Evolutionary conservation across 2,797 vertebrate genomes (phyloP).

Genomic region (Ctenopoma kingsleyae): DNA sequence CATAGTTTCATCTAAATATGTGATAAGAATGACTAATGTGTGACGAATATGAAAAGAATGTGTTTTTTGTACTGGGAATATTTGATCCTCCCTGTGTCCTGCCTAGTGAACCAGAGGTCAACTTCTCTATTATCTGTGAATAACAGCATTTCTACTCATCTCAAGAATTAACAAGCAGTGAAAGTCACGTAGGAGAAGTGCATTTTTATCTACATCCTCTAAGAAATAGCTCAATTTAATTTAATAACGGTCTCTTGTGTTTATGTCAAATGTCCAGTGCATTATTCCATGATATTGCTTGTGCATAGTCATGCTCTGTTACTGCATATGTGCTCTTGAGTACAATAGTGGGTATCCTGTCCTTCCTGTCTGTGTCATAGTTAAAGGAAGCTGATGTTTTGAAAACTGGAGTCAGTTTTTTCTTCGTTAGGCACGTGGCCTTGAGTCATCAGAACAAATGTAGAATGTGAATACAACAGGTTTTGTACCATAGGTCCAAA

Average conservation of each 20-base stretch:
- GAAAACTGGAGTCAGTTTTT: constrained; percentile 68
- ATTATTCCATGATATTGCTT: constrained; percentile 30
- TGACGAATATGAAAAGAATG: constrained; percentile 52
- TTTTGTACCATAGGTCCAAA: constrained; percentile 36
- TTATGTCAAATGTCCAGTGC: background rate
- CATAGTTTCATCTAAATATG: background rate
- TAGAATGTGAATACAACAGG: constrained; percentile 63
- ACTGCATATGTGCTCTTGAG: constrained; percentile 22
- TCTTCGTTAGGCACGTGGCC: constrained; percentile 43
- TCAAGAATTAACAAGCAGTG: background rate
- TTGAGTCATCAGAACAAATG: constrained; percentile 77
- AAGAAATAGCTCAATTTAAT: background rate
- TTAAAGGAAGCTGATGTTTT: constrained; percentile 71
- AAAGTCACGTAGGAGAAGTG: constrained; percentile 14
- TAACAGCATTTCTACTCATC: constrained; percentile 20
- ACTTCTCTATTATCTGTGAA: constrained; percentile 35
- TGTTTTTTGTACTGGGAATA: constrained; percentile 11
- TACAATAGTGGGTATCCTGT: constrained; percentile 69
- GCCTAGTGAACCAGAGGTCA: constrained; percentile 45
- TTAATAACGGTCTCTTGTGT: background rate
- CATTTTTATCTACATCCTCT: constrained; percentile 11
- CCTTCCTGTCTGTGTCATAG: constrained; percentile 58
- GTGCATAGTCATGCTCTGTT: constrained; percentile 17
- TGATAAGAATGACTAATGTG: constrained; percentile 30
- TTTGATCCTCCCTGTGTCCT: constrained; percentile 27